Evolutionary conservation across 2,797 vertebrate genomes (phyloP), one percentile per base, ranked within the genome.

Genomic region (Acipenser transmontanus): DNA sequence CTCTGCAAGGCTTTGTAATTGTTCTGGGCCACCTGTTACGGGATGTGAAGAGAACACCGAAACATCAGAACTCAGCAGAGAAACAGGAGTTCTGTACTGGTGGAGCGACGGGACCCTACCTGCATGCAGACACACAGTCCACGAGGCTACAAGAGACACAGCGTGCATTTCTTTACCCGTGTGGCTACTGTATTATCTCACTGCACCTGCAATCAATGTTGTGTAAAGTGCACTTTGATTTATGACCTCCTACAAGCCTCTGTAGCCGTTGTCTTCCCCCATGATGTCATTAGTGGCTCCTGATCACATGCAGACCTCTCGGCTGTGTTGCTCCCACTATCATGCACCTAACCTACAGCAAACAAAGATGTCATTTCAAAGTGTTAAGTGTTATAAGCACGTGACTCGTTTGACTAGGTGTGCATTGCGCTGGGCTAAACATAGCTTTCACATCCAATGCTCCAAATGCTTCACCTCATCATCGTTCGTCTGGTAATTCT

Each of bases 1-100:
- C 79, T 88, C 73, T 86, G 84, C 63, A 91, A 73, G 0, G 90
- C 89, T 69, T 67, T 72, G 71, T 89, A 91, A 69, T 91, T 91
- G 74, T 90, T 82, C 0, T 84, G 81, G 47, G 90, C 85, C 4
- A 91, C 90, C 90, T 91, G 49, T 47, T n/a, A 49, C 14, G n/a
- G 14, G 10, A 49, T 59, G 34, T n/a, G 59, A 60, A n/a, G 7
- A 60, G 13, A 60, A 52, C 8, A 8, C 8, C 8, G 17, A 8
- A 60, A 52, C 50, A 52, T 52, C 8, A 52, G 34, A 52, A 52
- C 12, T 52, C 50, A 52, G 8, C 12, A 12, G 12, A 12, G 8
- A 6, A 12, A 52, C 8, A 52, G 8, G 50, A 2, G 8, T 8
- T 3, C 50, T 4, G 50, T 52, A 52, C 50, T 5, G 50, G 8